Conservation (phyloP, 2,113 vertebrate species). For the Erpornis zantholeuca region DNA sequence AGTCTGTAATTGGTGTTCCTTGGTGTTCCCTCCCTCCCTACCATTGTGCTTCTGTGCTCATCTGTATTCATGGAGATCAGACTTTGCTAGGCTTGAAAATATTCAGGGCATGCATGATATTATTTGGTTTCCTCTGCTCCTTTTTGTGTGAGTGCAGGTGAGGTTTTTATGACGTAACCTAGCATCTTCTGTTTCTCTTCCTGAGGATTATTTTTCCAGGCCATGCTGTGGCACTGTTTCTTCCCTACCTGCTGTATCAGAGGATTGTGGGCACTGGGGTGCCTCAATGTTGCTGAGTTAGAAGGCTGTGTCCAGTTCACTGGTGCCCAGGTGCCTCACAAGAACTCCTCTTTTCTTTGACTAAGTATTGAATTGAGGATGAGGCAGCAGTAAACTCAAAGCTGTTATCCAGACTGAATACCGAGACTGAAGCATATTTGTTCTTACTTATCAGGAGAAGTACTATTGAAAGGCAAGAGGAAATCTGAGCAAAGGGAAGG, state of each 20-base stretch:
- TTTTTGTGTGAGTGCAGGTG: neutral
- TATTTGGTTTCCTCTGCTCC: neutral
- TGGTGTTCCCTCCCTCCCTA: neutral
- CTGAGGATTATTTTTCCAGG: neutral
- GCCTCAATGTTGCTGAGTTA: neutral
- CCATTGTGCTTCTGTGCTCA: neutral
- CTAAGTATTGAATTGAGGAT: neutral
- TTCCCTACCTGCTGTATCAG: neutral
- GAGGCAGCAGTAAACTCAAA: neutral
- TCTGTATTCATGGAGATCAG: neutral
- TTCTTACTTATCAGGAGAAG: conserved; percentile 29
- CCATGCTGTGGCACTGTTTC: neutral
- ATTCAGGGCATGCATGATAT: neutral
- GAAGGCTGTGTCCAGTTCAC: neutral
- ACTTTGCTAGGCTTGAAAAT: neutral
- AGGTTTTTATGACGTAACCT: neutral
- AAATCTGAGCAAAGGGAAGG: conserved; percentile 62
- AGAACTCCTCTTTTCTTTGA: neutral
- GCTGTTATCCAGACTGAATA: neutral
- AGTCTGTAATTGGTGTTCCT: neutral
- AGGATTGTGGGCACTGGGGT: neutral
- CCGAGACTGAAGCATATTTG: neutral
- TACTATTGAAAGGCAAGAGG: conserved; percentile 65
- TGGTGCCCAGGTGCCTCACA: neutral
- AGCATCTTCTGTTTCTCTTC: neutral